Conservation (phyloP, 1,140 invertebrate species). For the Pseudomyrmex gracilis region DNA sequence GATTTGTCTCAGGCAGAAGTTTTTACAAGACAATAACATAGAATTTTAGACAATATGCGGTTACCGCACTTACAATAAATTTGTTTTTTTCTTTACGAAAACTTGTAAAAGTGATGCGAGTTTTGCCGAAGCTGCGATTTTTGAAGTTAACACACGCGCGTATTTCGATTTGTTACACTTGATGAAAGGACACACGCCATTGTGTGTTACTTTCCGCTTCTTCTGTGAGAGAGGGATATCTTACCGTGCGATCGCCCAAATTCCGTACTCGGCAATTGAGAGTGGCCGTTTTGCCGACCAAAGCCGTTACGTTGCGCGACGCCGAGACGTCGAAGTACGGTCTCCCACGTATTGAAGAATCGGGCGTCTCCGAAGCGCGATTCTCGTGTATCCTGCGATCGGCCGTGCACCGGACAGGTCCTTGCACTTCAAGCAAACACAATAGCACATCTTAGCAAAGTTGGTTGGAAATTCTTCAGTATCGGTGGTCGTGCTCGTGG, state of each 20-base stretch:
- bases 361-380: conserved; percentile 81
- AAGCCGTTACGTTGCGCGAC: conserved; percentile 92
- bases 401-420: conserved; percentile 79
- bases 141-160: too few relatives aligned
- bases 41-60: too few relatives aligned
- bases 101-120: too few relatives aligned
- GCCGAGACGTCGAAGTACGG: conserved; percentile 91
- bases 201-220: neutral
- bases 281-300: conserved; percentile 92
- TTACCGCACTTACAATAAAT: too few relatives aligned
- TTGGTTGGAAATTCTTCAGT: neutral
- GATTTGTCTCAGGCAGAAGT: too few relatives aligned
- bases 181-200: neutral
- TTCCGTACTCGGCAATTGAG: conserved; percentile 92
- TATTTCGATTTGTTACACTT: too few relatives aligned
- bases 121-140: too few relatives aligned
- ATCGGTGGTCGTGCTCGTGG: conserved; percentile 5
- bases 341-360: conserved; percentile 83
- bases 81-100: too few relatives aligned
- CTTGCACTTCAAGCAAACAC: conserved; percentile 73
- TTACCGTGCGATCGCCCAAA: conserved; percentile 91
- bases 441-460: conserved; percentile 2
- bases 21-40: too few relatives aligned
- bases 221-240: neutral
- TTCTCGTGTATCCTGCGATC: conserved; percentile 80